These are phyloP conservation scores for Synodontis membranacea DNA, from an alignment of 2,113 vertebrate genomes.

Conservation along the genomic window DNA sequence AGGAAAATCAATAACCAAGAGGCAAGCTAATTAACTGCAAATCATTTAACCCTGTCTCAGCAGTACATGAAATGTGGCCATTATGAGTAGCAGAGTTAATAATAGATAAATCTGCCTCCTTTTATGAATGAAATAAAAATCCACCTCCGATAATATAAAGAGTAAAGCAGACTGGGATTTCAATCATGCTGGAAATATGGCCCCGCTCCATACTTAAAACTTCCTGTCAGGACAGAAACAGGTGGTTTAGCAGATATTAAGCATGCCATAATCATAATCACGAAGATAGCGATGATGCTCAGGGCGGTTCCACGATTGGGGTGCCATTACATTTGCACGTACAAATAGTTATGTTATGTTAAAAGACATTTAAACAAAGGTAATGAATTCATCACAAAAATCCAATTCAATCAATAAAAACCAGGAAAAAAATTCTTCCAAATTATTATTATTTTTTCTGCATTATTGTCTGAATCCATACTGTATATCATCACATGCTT, in stretches of 20 bases:
- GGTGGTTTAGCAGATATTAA: neutral
- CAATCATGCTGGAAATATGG: slow-evolving; percentile 45
- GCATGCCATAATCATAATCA: neutral
- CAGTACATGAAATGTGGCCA: slow-evolving; percentile 58
- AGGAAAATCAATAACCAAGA: slow-evolving; percentile 67
- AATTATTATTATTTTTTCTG: neutral
- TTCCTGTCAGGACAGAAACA: slow-evolving; percentile 21
- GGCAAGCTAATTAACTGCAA: slow-evolving; percentile 67
- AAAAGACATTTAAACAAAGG: neutral
- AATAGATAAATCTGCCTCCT: slow-evolving; percentile 62
- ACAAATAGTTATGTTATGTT: neutral
- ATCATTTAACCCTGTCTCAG: slow-evolving; percentile 64
- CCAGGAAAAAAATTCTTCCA: neutral
- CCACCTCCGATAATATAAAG: slow-evolving; percentile 40
- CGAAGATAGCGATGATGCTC: neutral
- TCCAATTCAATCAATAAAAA: too few relatives aligned
- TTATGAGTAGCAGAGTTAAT: slow-evolving; percentile 64
- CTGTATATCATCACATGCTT: neutral
- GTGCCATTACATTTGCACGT: neutral
- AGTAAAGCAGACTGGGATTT: slow-evolving; percentile 26
- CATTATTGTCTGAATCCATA: neutral
- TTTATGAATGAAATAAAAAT: slow-evolving; percentile 60
- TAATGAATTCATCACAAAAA: neutral
- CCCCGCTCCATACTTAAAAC: slow-evolving; percentile 6
- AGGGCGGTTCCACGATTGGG: neutral